phyloP scores from a whole-genome alignment of 2,888 invertebrate genomes.

The Hydrotaea diabolus region DNA sequence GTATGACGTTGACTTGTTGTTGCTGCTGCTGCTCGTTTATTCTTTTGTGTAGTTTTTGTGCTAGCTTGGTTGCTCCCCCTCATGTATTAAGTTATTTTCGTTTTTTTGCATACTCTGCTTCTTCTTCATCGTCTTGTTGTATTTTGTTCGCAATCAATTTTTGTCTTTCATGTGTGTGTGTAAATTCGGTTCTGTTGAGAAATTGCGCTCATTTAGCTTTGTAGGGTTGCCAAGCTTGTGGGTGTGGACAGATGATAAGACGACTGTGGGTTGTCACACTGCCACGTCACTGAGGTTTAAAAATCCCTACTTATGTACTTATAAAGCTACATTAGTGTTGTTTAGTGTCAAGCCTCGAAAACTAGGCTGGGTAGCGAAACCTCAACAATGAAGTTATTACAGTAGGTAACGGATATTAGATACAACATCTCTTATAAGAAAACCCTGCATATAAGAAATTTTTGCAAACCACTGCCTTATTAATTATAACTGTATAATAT shows the following conservation, averaged over 20 bases:
- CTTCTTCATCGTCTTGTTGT: conserved; percentile 6
- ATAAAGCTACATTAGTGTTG: too few species aligned
- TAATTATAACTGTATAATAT: too few species aligned
- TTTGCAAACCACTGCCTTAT: too few species aligned
- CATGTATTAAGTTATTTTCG: conserved; percentile 3
- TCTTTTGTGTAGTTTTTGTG: conserved; percentile 28
- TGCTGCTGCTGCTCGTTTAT: conserved; percentile 16
- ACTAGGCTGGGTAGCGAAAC: too few species aligned
- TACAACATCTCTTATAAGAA: too few species aligned
- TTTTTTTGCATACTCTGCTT: conserved; percentile 21
- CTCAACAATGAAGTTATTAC: too few species aligned
- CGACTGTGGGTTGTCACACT: background rate
- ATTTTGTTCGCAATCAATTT: conserved; percentile 37
- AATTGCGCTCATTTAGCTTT: conserved; percentile 61
- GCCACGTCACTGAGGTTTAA: background rate
- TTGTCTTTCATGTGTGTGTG: conserved; percentile 38
- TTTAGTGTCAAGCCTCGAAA: too few species aligned
- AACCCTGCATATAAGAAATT: too few species aligned
- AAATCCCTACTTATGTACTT: too few species aligned
- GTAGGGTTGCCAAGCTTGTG: conserved; percentile 43
- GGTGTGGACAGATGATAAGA: background rate
- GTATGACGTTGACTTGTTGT: conserved; percentile 24
- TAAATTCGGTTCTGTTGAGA: conserved; percentile 44
- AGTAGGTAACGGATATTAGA: too few species aligned
- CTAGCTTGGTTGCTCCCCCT: background rate